Base-by-base conservation (phyloP, 2,888 invertebrate species). In the Heliconius charithonia region DNA sequence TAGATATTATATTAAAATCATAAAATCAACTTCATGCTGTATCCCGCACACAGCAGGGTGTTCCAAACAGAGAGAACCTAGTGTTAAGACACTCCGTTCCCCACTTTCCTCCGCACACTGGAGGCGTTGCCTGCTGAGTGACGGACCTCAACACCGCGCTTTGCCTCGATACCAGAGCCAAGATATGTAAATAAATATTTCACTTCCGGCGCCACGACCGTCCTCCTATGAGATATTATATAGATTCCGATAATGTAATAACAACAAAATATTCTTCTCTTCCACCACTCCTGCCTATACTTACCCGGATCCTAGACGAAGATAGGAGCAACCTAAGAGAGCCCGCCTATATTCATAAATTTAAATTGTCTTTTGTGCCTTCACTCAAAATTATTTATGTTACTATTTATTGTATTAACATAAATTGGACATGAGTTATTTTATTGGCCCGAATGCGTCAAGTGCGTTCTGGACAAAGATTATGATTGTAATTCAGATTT, bases 371-470 rank as follows among this genome's bases (percentile, higher is more conserved):
- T 92, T 90, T 89, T 88, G 88, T 85, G 88, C 87, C 89, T 90
- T 90, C 90, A 87, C 86, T 86, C 85, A 86, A 87, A 86, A 88
- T 93, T 92, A 94, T 95, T 95, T 94, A 95, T 94, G 92, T 90
- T 87, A 91, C 90, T 94, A 94, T 95, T 94, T 95, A 95, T 94
- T 92, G 92, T 93, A 95, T 94, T 94, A 95, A 94, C 94, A 95
- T 95, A 94, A 95, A 94, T 94, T 95, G 94, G 92, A 93, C 94
- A 89, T 94, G 94, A 94, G 92, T 95, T 94, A 95, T 95, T 94
- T 95, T 94, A 95, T 92, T 92, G 88, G 89, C 85, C 89, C 86
- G 89, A 93, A 91, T 91, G 92, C 92, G 88, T 86, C 88, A 90
- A 89, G 91, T 90, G 90, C 88, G 88, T 91, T 88, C 84, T 88